Evolutionary conservation across 2,113 vertebrate genomes (phyloP).

Genomic region (Oenanthe oenanthe): DNA sequence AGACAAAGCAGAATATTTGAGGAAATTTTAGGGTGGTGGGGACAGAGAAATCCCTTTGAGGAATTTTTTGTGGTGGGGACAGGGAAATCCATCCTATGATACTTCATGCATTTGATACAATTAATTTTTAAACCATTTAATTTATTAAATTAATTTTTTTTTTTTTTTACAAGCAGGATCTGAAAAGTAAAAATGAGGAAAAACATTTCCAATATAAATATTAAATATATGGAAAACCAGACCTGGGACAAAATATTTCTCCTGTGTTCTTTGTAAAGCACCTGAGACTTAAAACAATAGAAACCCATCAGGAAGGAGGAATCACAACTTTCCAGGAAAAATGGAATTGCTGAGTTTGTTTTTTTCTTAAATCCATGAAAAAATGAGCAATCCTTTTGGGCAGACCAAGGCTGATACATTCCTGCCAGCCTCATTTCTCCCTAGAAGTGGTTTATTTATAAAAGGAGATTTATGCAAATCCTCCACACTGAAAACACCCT

Average conservation of each 20-base stretch:
- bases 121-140: background rate
- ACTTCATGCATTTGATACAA: background rate
- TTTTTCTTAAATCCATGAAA: background rate
- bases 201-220: background rate
- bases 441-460: background rate
- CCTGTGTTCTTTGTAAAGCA: background rate
- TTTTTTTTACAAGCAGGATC: background rate
- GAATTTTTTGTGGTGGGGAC: too few species aligned
- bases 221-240: background rate
- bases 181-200: background rate
- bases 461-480: background rate
- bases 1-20: background rate
- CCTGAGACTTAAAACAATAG: background rate
- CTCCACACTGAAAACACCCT: background rate
- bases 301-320: background rate
- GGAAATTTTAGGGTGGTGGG: too few species aligned
- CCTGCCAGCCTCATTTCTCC: background rate
- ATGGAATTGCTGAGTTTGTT: rapidly evolving
- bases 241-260: background rate
- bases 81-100: background rate
- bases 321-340: background rate
- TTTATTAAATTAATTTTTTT: background rate
- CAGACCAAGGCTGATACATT: background rate
- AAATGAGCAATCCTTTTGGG: background rate
- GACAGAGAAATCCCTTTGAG: too few species aligned